Percentiles rank a stretch among this genome's conserved stretches.
These are phyloP conservation scores for Agrochola lychnidis DNA, from an alignment of 2,888 invertebrate species.

Conservation along the genomic window DNA sequence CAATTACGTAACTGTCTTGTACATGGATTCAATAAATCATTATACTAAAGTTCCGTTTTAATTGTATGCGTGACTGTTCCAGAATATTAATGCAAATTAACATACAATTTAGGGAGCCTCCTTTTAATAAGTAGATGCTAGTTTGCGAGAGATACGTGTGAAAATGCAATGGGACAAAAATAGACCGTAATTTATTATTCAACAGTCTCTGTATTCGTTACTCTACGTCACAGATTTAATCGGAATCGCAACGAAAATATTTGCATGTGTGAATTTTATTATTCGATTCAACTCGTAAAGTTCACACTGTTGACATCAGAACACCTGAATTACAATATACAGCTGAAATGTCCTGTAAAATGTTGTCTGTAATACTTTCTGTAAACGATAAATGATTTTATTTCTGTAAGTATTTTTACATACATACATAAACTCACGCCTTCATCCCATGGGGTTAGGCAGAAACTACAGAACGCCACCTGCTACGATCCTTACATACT, in stretches of 20 bases:
- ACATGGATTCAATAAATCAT: too few species aligned
- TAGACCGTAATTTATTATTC: neutral
- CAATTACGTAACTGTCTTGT: too few species aligned
- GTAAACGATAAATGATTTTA: neutral
- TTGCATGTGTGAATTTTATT: conserved; percentile 22
- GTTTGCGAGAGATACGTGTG: neutral
- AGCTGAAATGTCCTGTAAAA: neutral
- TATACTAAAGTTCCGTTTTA: too few species aligned
- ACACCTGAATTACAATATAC: neutral
- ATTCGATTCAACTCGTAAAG: conserved; percentile 15
- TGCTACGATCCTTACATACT: too few species aligned
- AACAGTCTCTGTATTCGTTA: conserved; percentile 11
- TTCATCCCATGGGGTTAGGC: too few species aligned
- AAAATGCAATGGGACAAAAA: neutral
- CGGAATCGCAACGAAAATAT: conserved; percentile 26
- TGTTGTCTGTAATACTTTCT: neutral
- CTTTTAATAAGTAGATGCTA: neutral
- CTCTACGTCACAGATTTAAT: conserved; percentile 22
- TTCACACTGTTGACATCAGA: conserved; percentile 5
- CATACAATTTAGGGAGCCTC: too few species aligned
- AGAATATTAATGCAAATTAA: too few species aligned
- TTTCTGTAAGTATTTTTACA: too few species aligned
- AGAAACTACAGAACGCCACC: too few species aligned
- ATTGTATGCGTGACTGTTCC: too few species aligned
- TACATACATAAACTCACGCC: too few species aligned